Evolutionary conservation across 1,140 invertebrate genomes (phyloP).

Genomic region (Lutraria rhynchaena): DNA sequence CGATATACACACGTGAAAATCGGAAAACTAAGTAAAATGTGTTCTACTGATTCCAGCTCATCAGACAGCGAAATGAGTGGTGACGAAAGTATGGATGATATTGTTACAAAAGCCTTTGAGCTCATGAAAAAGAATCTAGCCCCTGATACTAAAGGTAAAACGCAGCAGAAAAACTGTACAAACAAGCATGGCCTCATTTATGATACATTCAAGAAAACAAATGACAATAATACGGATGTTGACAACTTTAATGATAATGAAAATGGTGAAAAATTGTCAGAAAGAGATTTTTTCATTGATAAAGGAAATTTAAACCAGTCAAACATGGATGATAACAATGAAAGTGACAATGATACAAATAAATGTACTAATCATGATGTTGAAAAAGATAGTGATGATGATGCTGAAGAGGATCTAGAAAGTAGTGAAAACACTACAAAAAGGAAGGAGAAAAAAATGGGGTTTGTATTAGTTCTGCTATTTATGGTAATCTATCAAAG

Average conservation of each 20-base stretch:
- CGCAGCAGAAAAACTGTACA: not conserved
- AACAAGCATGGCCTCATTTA: constrained; percentile 13
- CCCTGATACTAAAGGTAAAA: not conserved
- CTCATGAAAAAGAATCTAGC: constrained; percentile 9
- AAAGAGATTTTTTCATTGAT: not conserved
- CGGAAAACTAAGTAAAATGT: not conserved
- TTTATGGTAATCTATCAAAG: not conserved
- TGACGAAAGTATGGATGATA: not conserved
- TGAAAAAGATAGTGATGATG: not conserved
- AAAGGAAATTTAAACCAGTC: not conserved
- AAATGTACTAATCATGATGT: not conserved
- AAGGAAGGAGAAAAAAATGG: too few species aligned
- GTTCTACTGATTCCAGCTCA: not conserved
- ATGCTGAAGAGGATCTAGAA: not conserved
- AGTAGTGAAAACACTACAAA: not conserved
- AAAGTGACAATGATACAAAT: not conserved
- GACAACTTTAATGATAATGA: not conserved
- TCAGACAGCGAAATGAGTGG: constrained; percentile 23
- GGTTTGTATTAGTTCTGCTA: not conserved
- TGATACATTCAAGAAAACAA: constrained; percentile 9
- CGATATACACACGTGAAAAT: constrained; percentile 46
- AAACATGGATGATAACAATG: not conserved
- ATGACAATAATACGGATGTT: not conserved
- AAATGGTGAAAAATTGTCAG: not conserved
- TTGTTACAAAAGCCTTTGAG: constrained; percentile 22